phyloP scores from a whole-genome alignment of 2,888 invertebrate species.

The Myopa tessellatipennis region DNA sequence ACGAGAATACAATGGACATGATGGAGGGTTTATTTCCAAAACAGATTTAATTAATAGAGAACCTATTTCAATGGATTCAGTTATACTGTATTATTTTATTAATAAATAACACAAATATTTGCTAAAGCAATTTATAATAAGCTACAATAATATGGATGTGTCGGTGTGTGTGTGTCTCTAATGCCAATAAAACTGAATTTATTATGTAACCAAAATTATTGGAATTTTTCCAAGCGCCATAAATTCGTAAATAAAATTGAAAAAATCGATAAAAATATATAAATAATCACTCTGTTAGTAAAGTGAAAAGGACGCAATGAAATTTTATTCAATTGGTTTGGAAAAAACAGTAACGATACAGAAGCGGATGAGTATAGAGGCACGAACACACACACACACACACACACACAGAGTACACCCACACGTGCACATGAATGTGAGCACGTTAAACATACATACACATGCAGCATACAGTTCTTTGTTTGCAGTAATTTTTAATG shows the following conservation, averaged over 20 bases:
- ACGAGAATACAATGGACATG: too few species aligned
- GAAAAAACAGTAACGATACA: neutral
- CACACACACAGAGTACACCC: neutral
- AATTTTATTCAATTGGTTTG: neutral
- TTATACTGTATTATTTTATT: too few species aligned
- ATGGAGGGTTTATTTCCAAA: too few species aligned
- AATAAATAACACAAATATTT: too few species aligned
- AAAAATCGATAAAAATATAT: neutral
- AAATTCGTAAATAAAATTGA: conserved; percentile 1
- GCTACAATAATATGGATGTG: too few species aligned
- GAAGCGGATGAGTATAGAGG: neutral
- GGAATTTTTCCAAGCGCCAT: conserved; percentile 7
- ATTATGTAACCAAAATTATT: neutral
- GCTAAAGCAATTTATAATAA: too few species aligned
- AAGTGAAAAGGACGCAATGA: neutral
- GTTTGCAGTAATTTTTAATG: conserved; percentile 4
- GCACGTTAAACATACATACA: neutral
- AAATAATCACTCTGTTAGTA: neutral
- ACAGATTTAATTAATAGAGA: too few species aligned
- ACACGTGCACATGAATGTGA: too few species aligned
- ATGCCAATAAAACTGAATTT: too few species aligned
- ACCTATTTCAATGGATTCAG: too few species aligned
- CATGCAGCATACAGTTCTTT: neutral
- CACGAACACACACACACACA: neutral
- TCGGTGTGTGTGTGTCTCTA: too few species aligned